These are phyloP conservation scores for Aphaenogaster floridana DNA, from an alignment of 1,140 invertebrate species.

Conservation along the genomic window DNA sequence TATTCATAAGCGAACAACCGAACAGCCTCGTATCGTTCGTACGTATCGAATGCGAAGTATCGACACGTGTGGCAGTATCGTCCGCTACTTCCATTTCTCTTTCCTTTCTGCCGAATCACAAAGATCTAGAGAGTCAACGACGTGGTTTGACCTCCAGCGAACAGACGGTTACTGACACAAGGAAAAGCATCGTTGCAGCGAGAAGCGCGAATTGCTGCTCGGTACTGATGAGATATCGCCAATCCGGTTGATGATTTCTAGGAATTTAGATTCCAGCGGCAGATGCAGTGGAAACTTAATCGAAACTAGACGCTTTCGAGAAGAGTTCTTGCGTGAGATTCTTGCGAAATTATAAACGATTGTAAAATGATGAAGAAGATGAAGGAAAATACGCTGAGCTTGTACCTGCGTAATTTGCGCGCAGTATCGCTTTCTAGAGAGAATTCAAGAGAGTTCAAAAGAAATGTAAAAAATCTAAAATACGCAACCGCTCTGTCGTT, in stretches of 20 bases:
- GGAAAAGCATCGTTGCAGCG: neutral
- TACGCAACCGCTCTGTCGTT: neutral
- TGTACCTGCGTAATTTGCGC: neutral
- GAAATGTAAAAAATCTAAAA: conserved; percentile 15
- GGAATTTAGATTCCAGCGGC: conserved; percentile 2
- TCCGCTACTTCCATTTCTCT: conserved; percentile 17
- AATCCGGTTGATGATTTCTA: conserved; percentile 33
- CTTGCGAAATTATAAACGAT: neutral
- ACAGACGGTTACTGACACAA: conserved; percentile 33
- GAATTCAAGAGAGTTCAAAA: neutral
- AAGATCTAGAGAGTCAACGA: conserved; percentile 54
- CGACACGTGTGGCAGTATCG: conserved; percentile 12
- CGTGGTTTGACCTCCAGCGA: conserved; percentile 41
- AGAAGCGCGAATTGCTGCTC: conserved; percentile 17
- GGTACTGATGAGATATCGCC: conserved; percentile 11
- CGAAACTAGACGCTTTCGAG: neutral
- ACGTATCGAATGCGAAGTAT: conserved; percentile 34
- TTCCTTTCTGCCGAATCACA: conserved; percentile 19
- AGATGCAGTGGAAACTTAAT: conserved; percentile 20
- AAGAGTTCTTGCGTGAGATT: neutral
- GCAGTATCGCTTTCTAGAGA: conserved; percentile 4
- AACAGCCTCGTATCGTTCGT: conserved; percentile 10
- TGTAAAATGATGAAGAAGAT: neutral
- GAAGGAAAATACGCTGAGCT: neutral
- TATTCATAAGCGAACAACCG: conserved; percentile 34